Evolutionary conservation across 1,140 invertebrate species (phyloP), one percentile per base, ranked within the genome.

Genomic region (Aradophagus sp.): DNA sequence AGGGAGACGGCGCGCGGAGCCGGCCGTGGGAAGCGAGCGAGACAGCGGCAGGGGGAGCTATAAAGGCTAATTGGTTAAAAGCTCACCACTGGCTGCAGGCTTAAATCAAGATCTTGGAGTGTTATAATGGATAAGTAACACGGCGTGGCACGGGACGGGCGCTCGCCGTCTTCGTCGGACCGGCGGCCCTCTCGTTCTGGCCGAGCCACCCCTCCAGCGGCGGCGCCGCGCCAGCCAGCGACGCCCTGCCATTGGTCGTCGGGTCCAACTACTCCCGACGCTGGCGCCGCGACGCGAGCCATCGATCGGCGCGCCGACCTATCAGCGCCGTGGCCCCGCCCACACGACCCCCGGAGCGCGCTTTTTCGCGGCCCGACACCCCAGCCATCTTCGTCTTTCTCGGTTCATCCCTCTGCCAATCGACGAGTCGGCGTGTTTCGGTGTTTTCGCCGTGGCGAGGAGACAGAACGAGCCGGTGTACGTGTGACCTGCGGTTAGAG

Each of bases 21-120:
- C 10, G 14, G 15, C 5, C n/a, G 20, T 12, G 31, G 15, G 6
- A 14, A 59, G 16, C 31, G 50, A 62, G 35, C 29, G 72, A 48
- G 56, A 59, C 41, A 17, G 58, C 34, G 29, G 52, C 45, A 63
- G 61, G 48, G 63, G 48, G 26, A 62, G 69, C 69, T 72, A 72
- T 86, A 86, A 86, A 86, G 82, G 83, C 84, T 86, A 86, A 86
- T 86, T 86, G 84, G 83, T 86, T 85, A 86, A 86, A 85, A 86
- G 84, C 84, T 85, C 82, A 84, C 82, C 82, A 79, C 80, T 80
- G 76, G 82, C 80, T 82, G 81, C 81, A 83, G 84, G 83, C 84
- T 86, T 86, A 85, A 86, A 86, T 86, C 84, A 86, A 86, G 84
- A 86, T 85, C 83, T 84, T 84, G 83, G 83, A 85, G 84, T 85